Percentiles rank a stretch among this genome's conserved stretches.
phyloP scores from a whole-genome alignment of 2,797 vertebrate genomes.

The Sarcoramphus papa region DNA sequence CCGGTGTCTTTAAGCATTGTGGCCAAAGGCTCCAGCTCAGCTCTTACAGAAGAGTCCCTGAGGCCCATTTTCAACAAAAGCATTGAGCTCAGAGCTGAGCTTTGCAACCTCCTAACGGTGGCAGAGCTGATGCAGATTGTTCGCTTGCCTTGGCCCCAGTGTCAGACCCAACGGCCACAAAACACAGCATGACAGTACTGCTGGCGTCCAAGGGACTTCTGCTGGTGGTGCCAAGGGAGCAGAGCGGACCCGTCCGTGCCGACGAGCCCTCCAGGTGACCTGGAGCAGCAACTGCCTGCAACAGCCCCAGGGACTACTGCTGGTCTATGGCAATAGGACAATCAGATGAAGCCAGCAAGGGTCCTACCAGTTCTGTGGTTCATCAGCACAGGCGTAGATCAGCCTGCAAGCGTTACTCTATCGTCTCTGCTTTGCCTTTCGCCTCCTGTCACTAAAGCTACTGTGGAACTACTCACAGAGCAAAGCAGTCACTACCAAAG shows the following conservation, averaged over 20 bases:
- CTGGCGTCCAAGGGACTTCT: neutral
- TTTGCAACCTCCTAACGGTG: neutral
- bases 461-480: constrained; percentile 27
- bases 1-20: fast-evolving
- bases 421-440: neutral
- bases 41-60: neutral
- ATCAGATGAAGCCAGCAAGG: neutral
- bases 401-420: neutral
- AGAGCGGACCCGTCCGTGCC: fast-evolving
- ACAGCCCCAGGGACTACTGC: neutral
- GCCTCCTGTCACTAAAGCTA: neutral
- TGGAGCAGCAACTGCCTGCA: neutral
- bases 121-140: neutral
- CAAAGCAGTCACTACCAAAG: constrained; percentile 22
- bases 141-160: neutral
- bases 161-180: neutral
- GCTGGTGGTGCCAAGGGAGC: neutral
- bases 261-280: neutral
- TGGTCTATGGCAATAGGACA: neutral
- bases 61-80: neutral
- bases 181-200: neutral
- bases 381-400: fast-evolving
- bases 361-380: neutral
- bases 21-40: neutral
- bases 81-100: neutral